These are phyloP conservation scores for Percopsis transmontana DNA, from an alignment of 2,113 vertebrate species.

Conservation along the genomic window DNA sequence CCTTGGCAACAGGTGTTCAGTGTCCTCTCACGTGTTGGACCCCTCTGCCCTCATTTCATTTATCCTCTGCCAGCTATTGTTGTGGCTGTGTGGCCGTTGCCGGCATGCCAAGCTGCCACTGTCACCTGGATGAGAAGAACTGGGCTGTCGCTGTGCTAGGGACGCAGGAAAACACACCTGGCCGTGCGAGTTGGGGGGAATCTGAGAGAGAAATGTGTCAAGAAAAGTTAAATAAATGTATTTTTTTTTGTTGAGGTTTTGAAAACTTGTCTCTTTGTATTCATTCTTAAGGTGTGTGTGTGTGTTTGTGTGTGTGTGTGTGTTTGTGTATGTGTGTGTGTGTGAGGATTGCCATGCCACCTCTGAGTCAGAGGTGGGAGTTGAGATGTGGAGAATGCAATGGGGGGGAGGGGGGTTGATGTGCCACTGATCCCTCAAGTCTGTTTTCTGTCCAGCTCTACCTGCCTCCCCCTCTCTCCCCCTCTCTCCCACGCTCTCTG, in stretches of 20 bases:
- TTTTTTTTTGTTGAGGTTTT: too few species aligned
- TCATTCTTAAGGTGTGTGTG: too few species aligned
- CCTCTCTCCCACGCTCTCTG: not conserved
- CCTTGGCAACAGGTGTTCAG: too few species aligned
- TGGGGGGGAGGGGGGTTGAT: not conserved
- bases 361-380: not conserved
- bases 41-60: not conserved
- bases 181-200: not conserved
- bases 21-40: not conserved
- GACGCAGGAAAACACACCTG: constrained; percentile 5
- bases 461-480: not conserved
- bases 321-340: not conserved
- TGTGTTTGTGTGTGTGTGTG: not conserved
- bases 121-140: constrained; percentile 6
- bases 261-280: too few species aligned
- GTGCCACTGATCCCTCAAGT: not conserved
- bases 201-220: not conserved
- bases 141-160: not conserved
- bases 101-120: not conserved
- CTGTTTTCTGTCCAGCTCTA: not conserved
- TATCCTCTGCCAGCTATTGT: not conserved
- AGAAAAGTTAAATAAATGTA: too few species aligned
- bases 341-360: not conserved
- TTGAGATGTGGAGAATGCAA: constrained; percentile 5
- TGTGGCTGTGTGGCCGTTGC: not conserved